Evolutionary conservation across 2,797 vertebrate species (phyloP), one percentile per base, ranked within the genome.

Genomic region (Phoebastria nigripes): DNA sequence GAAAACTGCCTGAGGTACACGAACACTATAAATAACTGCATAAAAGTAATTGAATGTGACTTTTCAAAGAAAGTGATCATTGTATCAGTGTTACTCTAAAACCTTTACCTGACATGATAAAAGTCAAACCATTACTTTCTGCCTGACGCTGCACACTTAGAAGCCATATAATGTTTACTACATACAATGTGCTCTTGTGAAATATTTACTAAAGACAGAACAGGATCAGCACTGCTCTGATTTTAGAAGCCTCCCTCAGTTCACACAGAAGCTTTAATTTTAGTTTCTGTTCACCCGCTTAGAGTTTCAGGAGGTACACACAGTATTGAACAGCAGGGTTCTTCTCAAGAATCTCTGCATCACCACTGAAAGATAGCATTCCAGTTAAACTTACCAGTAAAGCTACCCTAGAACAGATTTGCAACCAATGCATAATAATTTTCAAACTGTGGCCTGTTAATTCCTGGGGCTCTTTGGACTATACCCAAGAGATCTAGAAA

Each of bases 1-100:
- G 63, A 85, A 84, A 92, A 90, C 46, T 72, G 76, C 65, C 76
- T 22, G 35, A 74, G 76, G 91, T 67, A 85, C 37, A 54, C 22
- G 25, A 82, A 44, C 49, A 42, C 77, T 85, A 79, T 56, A 86
- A 80, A 85, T 80, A 93, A 63, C 88, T 74, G 46, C 56, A 63
- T 2, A 61, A 49, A 92, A 84, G 67, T 74, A 89, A 90, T 0
- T 49, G n/a, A 89, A 88, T 16, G 46, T 62, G 89, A 94, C 82
- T 96, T 92, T 74, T 88, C 59, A 87, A 93, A 82, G 55, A 66
- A 89, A 92, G 72, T 49, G 63, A 52, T 82, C 47, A 47, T 90
- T 95, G 94, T 92, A 35, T 39, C 66, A 84, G 19, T 29, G 66
- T 47, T 84, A 82, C 41, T 78, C 59, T 77, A 61, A 82, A 90